Base-by-base conservation (phyloP, 1,140 invertebrate genomes). In the Caenorhabditis latens region DNA sequence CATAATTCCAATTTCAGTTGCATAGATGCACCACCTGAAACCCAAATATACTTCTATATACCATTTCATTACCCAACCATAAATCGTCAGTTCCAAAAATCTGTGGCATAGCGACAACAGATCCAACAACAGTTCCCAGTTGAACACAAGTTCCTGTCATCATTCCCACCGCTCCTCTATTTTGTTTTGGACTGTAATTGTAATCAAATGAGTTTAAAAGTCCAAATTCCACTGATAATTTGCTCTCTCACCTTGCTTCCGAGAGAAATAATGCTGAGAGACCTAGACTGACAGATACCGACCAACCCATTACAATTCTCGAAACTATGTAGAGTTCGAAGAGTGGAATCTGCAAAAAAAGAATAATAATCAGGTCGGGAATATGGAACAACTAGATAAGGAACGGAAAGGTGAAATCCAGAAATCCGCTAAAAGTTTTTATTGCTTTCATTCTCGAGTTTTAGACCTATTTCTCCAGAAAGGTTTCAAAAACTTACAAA, bases 241-340 rank as follows among this genome's bases (percentile, higher is more conserved):
- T 42, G 46, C 42, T 24, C 24, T 83, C 11, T 67, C 42, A 92
- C 90, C 91, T 92, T 89, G 90, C 88, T 89, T 91, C 90, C 6
- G 90, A 87, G 57, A 91, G 85, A 71, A 85, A 92, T 21, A 91
- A 82, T 24, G 84, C 90, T 3, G 90, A 90, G 43, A 91, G 82
- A 48, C 91, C 91, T 13, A 91, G 85, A 88, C 88, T 90, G 19
- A 91, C 40, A 43, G 75, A 75, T 24, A 91, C 75, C 14, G 91
- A 86, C 63, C 90, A 86, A 9, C 90, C 90, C 42, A 91, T 85
- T 24, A 71, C 53, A 43, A 91, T 84, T 83, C 90, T 86, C 6
- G 91, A 91, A 40, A 89, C 32, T 6, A 87, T 85, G 57, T 92
- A 92, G n/a, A 92, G 83, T 75, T 89, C 89, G 86, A 91, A 91